A percentile compares a stretch with the other conserved stretches of the same genome.
Evolutionary conservation across 1,140 invertebrate species (phyloP).

Genomic region (Neotoxoptera formosana): DNA sequence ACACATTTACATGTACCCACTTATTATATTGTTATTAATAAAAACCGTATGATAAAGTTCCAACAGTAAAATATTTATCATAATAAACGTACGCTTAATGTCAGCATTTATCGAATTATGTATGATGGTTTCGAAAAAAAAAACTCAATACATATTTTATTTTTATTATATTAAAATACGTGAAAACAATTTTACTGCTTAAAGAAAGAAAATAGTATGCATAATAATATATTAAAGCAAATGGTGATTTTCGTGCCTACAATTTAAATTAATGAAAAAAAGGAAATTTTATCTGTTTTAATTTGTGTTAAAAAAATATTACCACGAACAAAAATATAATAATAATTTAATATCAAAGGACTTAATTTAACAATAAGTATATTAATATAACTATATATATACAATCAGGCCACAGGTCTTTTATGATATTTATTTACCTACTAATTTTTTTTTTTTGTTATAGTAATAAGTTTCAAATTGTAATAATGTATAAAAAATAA

Average conservation of each 20-base stretch:
- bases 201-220: not conserved
- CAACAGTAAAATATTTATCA: not conserved
- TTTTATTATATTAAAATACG: slow-evolving; percentile 5
- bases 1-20: not conserved
- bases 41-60: not conserved
- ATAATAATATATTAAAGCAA: not conserved
- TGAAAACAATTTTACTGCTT: not conserved
- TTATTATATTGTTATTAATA: not conserved
- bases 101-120: slow-evolving; percentile 28
- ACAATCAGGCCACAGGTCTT: slow-evolving; percentile 5
- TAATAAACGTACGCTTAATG: slow-evolving; percentile 21
- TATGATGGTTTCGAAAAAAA: not conserved
- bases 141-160: slow-evolving; percentile 8
- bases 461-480: slow-evolving; percentile 38
- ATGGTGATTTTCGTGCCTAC: not conserved
- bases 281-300: not conserved
- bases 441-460: not conserved
- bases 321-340: not conserved
- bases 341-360: not conserved
- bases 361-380: not conserved
- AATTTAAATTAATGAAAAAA: not conserved
- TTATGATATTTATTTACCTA: not conserved
- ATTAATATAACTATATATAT: not conserved
- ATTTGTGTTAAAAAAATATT: not conserved
- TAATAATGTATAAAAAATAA: slow-evolving; percentile 32